Evolutionary conservation across 1,140 invertebrate genomes (phyloP), one percentile per base, ranked within the genome.

Genomic region (Vanessa atalanta): DNA sequence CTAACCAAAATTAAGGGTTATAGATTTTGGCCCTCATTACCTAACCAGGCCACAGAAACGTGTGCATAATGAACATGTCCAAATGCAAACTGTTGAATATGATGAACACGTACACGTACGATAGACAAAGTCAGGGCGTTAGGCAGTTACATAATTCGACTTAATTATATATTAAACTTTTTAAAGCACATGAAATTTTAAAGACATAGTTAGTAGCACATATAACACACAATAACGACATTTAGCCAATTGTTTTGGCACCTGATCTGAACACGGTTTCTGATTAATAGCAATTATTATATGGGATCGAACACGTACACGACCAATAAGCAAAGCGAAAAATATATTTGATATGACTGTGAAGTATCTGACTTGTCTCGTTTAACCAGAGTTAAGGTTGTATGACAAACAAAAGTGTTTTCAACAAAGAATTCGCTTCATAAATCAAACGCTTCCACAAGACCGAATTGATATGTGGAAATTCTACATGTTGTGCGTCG

Each of bases 201-300:
- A 61, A 16, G 14, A 12, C 23, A 37, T 31, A 51, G 2, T 26
- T 31, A 51, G 2, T 26, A 37, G 57, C 57, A 60, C 26, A 57
- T 57, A 26, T 12, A 26, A 60, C 55, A 61, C 57, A 37, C 26
- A 31, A 31, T 16, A 31, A 61, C 14, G 14, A 60, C 57, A 37
- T 61, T 37, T 61, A 77, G 86, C 86, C 86, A 88, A 80, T 51
- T 6, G 47, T 7, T 87, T 88, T 88, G 86, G 86, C 86, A 88
- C 86, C 85, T 79, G 75, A 65, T 74, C 77, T 86, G 79, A 88
- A 88, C 82, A 86, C 85, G 55, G 55, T 23, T 23, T 51, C 13
- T 51, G n/a, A 14, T 51, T n/a, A 14, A 51, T n/a, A 51, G 12
- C 48, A 51, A n/a, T n/a, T 51, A 51, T 43, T 53, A 53, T 53